Evolutionary conservation across 2,113 vertebrate species (phyloP).

Genomic region (Clarias magur): DNA sequence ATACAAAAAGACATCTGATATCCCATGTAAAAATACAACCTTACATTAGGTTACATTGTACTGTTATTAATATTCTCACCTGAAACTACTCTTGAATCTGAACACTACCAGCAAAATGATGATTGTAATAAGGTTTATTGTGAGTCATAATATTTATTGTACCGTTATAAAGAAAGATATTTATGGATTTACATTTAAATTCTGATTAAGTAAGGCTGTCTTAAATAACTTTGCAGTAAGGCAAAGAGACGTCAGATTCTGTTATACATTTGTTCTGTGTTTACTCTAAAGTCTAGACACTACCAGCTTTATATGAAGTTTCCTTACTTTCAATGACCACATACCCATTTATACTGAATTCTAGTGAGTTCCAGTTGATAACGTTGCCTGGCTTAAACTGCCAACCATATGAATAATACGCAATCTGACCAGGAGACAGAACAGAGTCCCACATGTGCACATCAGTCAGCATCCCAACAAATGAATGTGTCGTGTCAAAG

Average conservation of each 20-base stretch:
- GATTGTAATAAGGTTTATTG: no score
- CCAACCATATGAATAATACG: not conserved
- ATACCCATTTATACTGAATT: not conserved
- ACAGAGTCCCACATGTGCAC: constrained; percentile 47
- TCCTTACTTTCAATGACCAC: constrained; percentile 13
- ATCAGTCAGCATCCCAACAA: constrained; percentile 39
- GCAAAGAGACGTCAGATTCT: not conserved
- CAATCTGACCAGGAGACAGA: constrained; percentile 11
- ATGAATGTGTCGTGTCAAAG: not conserved
- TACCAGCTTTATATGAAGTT: not conserved
- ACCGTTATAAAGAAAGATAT: not conserved
- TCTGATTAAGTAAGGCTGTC: no score
- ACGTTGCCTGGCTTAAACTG: constrained; percentile 15
- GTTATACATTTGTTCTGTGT: no score
- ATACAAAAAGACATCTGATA: not conserved
- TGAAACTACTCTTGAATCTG: no score
- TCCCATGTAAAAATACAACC: not conserved
- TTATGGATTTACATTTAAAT: no score
- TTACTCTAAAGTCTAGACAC: not conserved
- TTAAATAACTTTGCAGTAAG: no score
- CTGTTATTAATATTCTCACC: no score
- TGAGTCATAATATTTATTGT: no score
- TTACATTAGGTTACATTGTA: not conserved
- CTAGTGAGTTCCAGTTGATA: constrained; percentile 30
- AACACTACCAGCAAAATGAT: no score